A percentile compares a stretch with the other conserved stretches of the same genome.
These are phyloP conservation scores for Lepidurus apus DNA, from an alignment of 1,140 invertebrate genomes.

Conservation along the genomic window DNA sequence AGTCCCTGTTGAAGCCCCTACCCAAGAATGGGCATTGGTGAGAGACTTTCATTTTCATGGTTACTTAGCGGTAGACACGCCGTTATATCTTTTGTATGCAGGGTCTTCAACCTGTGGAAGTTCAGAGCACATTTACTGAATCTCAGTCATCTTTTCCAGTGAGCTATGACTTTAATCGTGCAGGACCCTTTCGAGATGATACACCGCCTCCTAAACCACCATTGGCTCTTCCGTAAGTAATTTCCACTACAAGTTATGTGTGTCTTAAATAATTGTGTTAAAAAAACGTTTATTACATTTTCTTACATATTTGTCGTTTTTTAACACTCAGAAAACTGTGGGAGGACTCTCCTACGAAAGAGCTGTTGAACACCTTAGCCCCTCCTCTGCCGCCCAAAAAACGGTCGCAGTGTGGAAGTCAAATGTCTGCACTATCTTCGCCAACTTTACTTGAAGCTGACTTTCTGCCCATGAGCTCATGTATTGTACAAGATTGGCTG, in stretches of 20 bases:
- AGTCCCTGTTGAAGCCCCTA: constrained; percentile 23
- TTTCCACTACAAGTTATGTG: constrained; percentile 35
- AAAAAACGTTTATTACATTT: neutral
- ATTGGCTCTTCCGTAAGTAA: constrained; percentile 51
- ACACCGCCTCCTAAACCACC: constrained; percentile 80
- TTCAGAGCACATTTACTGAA: constrained; percentile 31
- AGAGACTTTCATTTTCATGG: neutral
- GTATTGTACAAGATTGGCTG: constrained; percentile 14
- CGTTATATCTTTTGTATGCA: neutral
- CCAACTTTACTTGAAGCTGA: constrained; percentile 26
- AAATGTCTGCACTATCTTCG: constrained; percentile 33
- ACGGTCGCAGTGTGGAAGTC: constrained; percentile 47
- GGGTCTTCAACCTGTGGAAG: constrained; percentile 26
- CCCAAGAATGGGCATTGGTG: constrained; percentile 27
- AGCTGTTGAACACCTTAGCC: neutral
- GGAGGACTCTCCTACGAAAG: constrained; percentile 2
- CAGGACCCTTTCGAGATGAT: constrained; percentile 47
- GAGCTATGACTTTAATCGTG: constrained; percentile 20
- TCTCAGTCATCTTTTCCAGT: constrained; percentile 28
- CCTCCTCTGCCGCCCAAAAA: constrained; percentile 72
- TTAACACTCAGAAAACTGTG: neutral
- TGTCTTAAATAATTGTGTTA: neutral
- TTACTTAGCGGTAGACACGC: neutral
- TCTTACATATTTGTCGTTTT: neutral
- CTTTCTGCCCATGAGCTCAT: constrained; percentile 22